Evolutionary conservation across 2,797 vertebrate species (phyloP).

Genomic region (Meda fulgida): DNA sequence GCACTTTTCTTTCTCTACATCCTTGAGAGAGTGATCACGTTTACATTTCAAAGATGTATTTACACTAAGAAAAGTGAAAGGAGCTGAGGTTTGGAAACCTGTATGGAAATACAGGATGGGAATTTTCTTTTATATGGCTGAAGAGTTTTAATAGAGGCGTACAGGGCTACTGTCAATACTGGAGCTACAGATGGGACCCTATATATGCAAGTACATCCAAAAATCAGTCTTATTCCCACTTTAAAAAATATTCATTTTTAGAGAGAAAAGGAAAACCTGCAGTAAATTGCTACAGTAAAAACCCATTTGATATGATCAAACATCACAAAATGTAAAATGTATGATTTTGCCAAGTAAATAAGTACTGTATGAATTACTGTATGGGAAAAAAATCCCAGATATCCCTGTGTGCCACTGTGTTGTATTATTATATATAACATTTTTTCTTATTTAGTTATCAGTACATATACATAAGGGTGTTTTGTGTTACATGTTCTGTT

Average conservation of each 20-base stretch:
- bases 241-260: neutral
- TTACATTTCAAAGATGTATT: slow-evolving; percentile 14
- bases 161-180: neutral
- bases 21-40: neutral
- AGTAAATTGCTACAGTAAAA: neutral
- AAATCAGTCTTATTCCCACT: neutral
- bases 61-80: slow-evolving; percentile 4
- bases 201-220: neutral
- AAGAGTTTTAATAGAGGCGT: neutral
- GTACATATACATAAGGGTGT: neutral
- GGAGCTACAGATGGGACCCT: neutral
- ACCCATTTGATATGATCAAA: too few species aligned
- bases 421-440: too few species aligned
- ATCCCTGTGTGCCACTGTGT: too few species aligned
- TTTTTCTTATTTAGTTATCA: neutral
- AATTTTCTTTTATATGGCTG: neutral
- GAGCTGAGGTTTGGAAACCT: neutral
- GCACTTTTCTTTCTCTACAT: neutral
- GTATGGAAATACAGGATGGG: slow-evolving; percentile 20
- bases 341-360: neutral
- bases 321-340: neutral
- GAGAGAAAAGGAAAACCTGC: neutral
- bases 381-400: neutral
- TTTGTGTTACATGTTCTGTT: neutral
- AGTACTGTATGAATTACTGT: neutral